Evolutionary conservation across 2,113 vertebrate genomes (phyloP), one percentile per base, ranked within the genome.

Genomic region (Macquaria australasica): DNA sequence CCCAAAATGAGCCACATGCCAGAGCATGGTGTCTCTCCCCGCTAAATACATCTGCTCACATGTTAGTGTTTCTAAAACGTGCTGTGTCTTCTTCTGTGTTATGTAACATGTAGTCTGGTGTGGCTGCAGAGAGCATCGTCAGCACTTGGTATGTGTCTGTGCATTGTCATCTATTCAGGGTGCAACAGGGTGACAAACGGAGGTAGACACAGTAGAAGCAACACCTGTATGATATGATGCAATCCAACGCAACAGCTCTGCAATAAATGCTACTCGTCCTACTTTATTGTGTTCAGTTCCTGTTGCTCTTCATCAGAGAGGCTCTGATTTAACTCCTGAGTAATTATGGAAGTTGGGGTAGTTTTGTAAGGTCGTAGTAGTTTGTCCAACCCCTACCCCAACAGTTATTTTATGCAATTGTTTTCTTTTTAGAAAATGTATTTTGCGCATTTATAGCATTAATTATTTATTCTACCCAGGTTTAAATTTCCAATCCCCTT

Each of bases 1-100:
- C 89, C 93, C 91, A 80, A 69, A 69, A 56, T 3, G 73, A 86
- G 67, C 83, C 67, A 18, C 77, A 73, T 50, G 73, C 83, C 85
- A 28, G 55, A 81, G 63, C 60, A 7, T 39, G 64, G 71, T 4
- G 78, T 60, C 90, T 77, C 59, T 75, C 59, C 41, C 72, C 51
- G 18, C 84, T 75, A 55, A 88, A 51, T 37, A 34, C 77, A 77
- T 81, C 77, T 87, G 56, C 80, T 74, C 81, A 69, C 70, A 80
- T 71, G 77, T 45, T 4, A 59, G 56, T 20, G 50, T 28, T 53
- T 74, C 53, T 18, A 10, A 56, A 82, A 77, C 16, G 6, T 70
- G 72, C 31, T 2, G 8, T 8, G 28, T 74, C 55, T 72, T 60
- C 55, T 58, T 70, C 53, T 73, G 69, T 1, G 78, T 89, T 84